A percentile compares a stretch with the other conserved stretches of the same genome.
phyloP scores from a whole-genome alignment of 2,113 vertebrate species.

The Anser brachyrhynchus region DNA sequence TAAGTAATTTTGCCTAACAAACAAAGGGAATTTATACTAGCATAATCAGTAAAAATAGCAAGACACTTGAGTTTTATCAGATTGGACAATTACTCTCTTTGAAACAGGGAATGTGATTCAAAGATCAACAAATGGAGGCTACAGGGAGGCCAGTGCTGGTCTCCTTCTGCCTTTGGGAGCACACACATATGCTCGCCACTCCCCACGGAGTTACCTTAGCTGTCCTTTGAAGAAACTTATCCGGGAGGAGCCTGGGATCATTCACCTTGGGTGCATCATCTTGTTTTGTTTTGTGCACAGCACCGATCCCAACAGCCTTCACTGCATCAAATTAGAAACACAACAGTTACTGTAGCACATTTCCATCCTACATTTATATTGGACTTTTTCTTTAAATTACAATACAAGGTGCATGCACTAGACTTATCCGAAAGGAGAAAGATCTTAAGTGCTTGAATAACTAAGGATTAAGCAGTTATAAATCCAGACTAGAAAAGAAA shows the following conservation, averaged over 20 bases:
- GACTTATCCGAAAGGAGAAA: slow-evolving; percentile 3
- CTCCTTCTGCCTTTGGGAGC: neutral
- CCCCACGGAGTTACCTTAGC: slow-evolving; percentile 82
- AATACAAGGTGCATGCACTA: neutral
- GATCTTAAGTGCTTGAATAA: neutral
- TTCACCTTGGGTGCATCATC: slow-evolving; percentile 37
- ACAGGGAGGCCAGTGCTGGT: neutral
- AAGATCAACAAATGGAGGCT: slow-evolving; percentile 28
- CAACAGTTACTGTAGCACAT: neutral
- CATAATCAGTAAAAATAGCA: slow-evolving; percentile 53
- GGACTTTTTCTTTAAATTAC: neutral
- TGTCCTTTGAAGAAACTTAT: slow-evolving; percentile 85
- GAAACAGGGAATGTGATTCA: neutral
- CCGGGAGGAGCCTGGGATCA: slow-evolving; percentile 68
- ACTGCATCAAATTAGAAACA: slow-evolving; percentile 33
- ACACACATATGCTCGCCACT: accelerated
- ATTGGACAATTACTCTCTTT: neutral
- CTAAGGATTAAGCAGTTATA: slow-evolving; percentile 9
- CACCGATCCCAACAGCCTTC: neutral
- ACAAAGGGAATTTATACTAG: slow-evolving; percentile 38
- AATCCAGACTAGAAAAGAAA: slow-evolving; percentile 1
- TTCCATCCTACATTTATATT: neutral
- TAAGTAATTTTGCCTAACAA: slow-evolving; percentile 35
- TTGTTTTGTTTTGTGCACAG: slow-evolving; percentile 20
- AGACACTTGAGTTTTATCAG: slow-evolving; percentile 44